Evolutionary conservation across 2,888 invertebrate genomes (phyloP).

Genomic region (Stenotaenia linearis): DNA sequence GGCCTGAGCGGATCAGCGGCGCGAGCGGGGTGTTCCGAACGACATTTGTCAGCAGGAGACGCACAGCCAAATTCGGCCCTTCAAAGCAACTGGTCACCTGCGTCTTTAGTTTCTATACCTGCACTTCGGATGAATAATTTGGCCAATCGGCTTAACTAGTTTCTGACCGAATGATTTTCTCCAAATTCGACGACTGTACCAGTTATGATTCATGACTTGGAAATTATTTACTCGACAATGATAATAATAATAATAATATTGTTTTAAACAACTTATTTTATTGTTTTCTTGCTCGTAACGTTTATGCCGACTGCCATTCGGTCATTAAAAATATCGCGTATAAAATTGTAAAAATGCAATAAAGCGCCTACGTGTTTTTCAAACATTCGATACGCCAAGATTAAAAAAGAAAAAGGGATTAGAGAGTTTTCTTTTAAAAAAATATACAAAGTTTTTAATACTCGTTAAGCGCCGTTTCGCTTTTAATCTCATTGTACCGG

Average conservation of each 20-base stretch:
- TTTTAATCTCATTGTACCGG: not conserved
- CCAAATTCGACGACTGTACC: no score
- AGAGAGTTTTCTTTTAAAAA: not conserved
- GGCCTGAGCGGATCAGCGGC: conserved; percentile 26
- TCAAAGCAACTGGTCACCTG: not conserved
- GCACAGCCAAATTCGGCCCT: not conserved
- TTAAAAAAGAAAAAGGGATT: not conserved
- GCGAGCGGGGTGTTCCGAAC: conserved; percentile 26
- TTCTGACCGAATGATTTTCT: no score
- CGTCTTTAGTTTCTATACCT: not conserved
- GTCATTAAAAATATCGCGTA: no score
- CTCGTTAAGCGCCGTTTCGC: not conserved
- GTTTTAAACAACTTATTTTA: no score
- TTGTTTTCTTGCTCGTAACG: no score
- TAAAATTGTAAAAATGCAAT: not conserved
- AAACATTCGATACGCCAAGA: not conserved
- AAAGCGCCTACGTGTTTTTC: not conserved
- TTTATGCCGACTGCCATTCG: no score
- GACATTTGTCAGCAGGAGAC: conserved; percentile 30
- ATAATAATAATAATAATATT: no score
- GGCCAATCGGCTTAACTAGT: not conserved
- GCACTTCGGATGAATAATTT: not conserved
- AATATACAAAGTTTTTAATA: not conserved
- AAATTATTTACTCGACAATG: no score
- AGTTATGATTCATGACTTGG: no score